Conservation (phyloP, 1,140 invertebrate genomes). For the Penaeus chinensis region DNA sequence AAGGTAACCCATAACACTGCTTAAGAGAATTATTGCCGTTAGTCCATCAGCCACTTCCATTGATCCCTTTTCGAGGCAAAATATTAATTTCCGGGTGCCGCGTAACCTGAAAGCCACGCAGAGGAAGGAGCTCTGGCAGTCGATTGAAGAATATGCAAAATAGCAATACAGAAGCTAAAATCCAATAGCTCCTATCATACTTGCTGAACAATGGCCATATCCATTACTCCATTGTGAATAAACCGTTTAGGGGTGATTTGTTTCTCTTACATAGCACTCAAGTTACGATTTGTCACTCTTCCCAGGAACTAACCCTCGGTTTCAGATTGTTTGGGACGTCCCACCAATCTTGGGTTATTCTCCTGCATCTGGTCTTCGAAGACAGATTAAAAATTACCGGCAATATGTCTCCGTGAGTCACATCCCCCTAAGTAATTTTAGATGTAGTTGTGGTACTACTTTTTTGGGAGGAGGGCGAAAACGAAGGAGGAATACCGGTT, state of each 20-base stretch:
- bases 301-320: not conserved
- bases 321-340: not conserved
- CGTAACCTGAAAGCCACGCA: not conserved
- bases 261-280: constrained; percentile 44
- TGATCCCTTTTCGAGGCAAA: too few relatives aligned
- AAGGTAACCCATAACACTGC: not conserved
- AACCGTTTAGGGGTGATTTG: constrained; percentile 51
- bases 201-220: constrained; percentile 33
- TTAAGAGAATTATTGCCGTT: too few relatives aligned
- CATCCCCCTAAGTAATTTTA: too few relatives aligned
- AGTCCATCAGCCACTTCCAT: too few relatives aligned
- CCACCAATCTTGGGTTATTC: not conserved
- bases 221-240: constrained; percentile 37
- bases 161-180: constrained; percentile 17
- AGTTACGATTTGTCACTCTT: constrained; percentile 48
- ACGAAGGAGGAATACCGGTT: too few relatives aligned
- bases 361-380: not conserved
- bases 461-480: too few relatives aligned
- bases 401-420: too few relatives aligned
- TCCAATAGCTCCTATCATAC: constrained; percentile 15
- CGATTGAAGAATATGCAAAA: constrained; percentile 33
- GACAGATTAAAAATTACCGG: too few relatives aligned
- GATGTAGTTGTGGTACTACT: too few relatives aligned
- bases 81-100: not conserved
- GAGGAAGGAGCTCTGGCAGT: not conserved